Base-by-base conservation (phyloP, 2,888 invertebrate genomes). In the Drosophila macrospina region DNA sequence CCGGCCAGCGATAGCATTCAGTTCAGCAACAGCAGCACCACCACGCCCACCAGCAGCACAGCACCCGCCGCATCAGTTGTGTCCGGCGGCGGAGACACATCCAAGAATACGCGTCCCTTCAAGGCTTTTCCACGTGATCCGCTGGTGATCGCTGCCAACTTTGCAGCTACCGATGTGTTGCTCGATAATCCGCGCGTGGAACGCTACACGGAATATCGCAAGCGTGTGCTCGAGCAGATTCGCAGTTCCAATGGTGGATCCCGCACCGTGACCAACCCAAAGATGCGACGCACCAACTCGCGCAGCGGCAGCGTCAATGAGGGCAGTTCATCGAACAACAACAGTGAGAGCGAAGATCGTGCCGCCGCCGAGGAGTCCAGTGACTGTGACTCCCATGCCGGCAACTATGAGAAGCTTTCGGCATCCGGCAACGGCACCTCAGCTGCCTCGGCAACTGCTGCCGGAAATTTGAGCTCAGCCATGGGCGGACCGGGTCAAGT, bases 41-140 rank as follows among this genome's bases (percentile, higher is more conserved):
- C 55, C 36, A 56, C 67, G 4, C 32, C 69, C 24, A 79, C 78
- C 47, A 71, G 65, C 62, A 77, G 55, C 41, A 80, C 81, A 26
- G 76, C 87, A 0, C 52, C 56, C 8, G 15, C 80, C 60, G 62
- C 54, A 7, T 41, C 67, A 10, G 45, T 54, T 2, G 26, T 37
- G 20, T 44, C 45, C n/a, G 48, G 15, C 11, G 37, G 41, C 16
- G 47, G 52, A 0, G 82, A 77, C 13, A 56, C 56, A 1, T 90
- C 92, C 20, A 94, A 93, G 81, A 74, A 91, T 4, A 92, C 94
- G 0, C 92, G 95, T 2, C 95, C 95, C 0, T 95, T 95, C 85
- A 95, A 95, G 87, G 95, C 95, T 0, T 96, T 95, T 86, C 95
- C 96, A 0, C 95, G 95, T 73, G 95, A 95, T 89, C 94, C 95